phyloP scores from a whole-genome alignment of 2,113 vertebrate species.

The Willisornis vidua region DNA sequence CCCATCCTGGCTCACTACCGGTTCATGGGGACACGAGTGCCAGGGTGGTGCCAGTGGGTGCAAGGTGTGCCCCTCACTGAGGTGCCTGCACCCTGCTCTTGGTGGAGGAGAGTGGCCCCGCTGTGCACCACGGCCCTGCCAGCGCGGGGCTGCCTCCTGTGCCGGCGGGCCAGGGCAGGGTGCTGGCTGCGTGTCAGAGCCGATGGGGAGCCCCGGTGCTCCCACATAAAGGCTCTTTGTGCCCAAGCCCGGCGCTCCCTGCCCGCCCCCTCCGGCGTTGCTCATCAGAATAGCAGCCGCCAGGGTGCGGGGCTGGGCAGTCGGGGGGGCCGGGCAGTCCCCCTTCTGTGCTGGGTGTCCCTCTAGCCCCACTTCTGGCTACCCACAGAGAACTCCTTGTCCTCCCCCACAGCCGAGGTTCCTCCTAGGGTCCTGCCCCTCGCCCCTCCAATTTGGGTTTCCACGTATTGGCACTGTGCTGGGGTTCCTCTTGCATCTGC shows the following conservation, averaged over 20 bases:
- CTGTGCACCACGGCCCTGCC: not conserved
- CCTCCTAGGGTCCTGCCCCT: not conserved
- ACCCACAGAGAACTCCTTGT: not conserved
- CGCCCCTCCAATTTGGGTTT: not conserved
- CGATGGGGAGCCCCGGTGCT: not conserved
- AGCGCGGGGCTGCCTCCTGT: not conserved
- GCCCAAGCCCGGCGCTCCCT: not conserved
- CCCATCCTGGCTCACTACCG: not conserved
- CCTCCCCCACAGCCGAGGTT: not conserved
- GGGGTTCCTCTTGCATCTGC: not conserved
- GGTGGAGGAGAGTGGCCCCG: not conserved
- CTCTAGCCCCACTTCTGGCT: not conserved
- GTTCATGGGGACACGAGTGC: not conserved
- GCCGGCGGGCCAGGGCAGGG: not conserved
- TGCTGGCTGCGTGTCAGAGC: not conserved
- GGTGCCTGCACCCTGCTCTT: rapidly evolving
- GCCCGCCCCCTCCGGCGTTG: not conserved
- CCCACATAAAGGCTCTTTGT: slow-evolving; percentile 3
- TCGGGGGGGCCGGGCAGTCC: not conserved
- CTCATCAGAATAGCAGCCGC: not conserved
- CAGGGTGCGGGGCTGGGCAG: not conserved
- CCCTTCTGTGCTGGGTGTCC: not conserved
- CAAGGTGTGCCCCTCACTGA: not conserved
- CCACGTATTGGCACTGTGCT: not conserved
- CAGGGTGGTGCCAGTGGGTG: not conserved